phyloP scores from a whole-genome alignment of 53 echinoderm and acorn worm species.

The Actinopyga echinites region DNA sequence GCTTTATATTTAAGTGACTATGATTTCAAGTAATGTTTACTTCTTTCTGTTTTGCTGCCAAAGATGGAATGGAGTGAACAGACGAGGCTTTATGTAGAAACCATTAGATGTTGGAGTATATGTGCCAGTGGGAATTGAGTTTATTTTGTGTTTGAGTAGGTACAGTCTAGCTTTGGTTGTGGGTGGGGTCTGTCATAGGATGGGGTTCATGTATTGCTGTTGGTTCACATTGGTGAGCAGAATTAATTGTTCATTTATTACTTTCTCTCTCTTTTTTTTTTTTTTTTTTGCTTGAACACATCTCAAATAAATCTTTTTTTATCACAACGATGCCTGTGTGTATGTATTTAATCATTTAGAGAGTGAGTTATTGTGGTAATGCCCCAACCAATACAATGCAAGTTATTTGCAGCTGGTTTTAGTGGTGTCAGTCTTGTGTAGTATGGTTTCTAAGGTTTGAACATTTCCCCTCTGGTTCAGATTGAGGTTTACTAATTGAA shows the following conservation, averaged over 20 bases:
- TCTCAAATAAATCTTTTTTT: conserved; percentile 28
- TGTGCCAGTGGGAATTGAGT: neutral
- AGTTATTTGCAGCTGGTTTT: too few relatives aligned
- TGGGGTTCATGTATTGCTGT: too few relatives aligned
- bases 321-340: neutral
- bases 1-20: neutral
- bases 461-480: too few relatives aligned
- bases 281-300: conserved; percentile 18
- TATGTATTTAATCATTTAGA: conserved; percentile 1
- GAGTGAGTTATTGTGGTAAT: too few relatives aligned
- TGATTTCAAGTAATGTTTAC: neutral
- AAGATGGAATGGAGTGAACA: neutral
- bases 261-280: neutral
- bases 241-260: neutral
- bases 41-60: conserved; percentile 32
- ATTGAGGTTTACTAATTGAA: too few relatives aligned
- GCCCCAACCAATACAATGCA: too few relatives aligned
- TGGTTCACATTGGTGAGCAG: too few relatives aligned
- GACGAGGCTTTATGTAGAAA: neutral
- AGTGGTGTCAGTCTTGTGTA: too few relatives aligned
- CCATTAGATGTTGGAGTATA: neutral
- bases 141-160: neutral
- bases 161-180: neutral
- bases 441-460: too few relatives aligned
- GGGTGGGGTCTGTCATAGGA: neutral